Evolutionary conservation across 2,888 invertebrate species (phyloP), one percentile per base, ranked within the genome.

Genomic region (Meliscaeva auricollis): DNA sequence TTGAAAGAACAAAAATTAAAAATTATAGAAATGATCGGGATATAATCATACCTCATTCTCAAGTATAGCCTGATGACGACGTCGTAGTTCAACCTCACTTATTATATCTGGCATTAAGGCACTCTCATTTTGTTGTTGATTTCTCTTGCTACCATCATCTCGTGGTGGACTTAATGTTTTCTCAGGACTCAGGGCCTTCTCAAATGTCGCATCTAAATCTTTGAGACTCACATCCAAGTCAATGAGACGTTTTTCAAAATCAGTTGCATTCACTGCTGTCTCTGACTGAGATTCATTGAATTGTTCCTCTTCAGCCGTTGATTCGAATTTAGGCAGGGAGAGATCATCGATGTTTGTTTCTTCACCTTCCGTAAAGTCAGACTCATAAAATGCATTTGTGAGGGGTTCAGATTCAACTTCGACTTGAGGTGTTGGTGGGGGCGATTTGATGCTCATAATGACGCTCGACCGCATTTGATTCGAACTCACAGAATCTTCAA

Each of bases 41-140:
- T 9, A 0, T 22, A 8, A 9, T 62, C 82, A 90, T 91, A 94
- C 94, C 93, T 95, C 94, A 90, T 94, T 93, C 89, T 95, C 95
- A 50, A 94, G 94, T 89, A 94, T 93, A 64, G 95, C 91, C 90
- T 95, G 94, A 89, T 95, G 94, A 81, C 93, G 93, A 56, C 94
- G 92, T 58, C 95, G 92, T 85, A 94, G 92, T 90, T 95, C 94
- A 17, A 94, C 94, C 91, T 95, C 94, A 87, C 91, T 93, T 56
- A 92, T 92, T 78, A 92, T 90, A 75, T 90, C 90, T 3, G 91
- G 90, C 90, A 90, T 90, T 13, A 89, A 75, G 79, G 62, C 75
- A 70, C 20, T 88, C 52, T 78, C 78, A 20, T 26, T 50, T 15
- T 72, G 58, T 26, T 77, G 30, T 56, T 87, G 46, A 17, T 44